Percentiles rank a stretch among this genome's conserved stretches.
phyloP scores from a whole-genome alignment of 2,113 vertebrate genomes.

The Eulemur macaco region DNA sequence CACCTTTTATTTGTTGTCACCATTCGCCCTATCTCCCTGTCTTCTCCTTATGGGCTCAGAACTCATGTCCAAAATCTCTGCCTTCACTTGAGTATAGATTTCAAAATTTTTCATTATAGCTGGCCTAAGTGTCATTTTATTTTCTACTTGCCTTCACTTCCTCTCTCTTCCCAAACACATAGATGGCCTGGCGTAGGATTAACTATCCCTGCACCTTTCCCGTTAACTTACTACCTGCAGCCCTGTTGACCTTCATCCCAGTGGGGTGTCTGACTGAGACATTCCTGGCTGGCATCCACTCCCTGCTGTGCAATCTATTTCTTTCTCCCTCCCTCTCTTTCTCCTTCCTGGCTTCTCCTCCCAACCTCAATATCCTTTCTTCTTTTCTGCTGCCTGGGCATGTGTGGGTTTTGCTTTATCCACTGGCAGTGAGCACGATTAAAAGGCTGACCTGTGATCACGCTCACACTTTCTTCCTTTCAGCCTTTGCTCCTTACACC shows the following conservation, averaged over 20 bases:
- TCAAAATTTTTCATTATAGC: neutral
- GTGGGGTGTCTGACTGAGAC: neutral
- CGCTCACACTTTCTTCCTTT: neutral
- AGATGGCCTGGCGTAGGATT: neutral
- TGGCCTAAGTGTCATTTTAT: neutral
- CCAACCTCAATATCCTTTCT: neutral
- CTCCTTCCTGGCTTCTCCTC: neutral
- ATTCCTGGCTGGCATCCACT: neutral
- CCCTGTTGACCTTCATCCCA: neutral
- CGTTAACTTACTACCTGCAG: neutral
- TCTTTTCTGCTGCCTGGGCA: neutral
- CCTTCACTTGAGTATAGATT: neutral
- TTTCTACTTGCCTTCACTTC: neutral
- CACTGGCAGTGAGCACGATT: neutral
- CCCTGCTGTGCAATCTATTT: neutral
- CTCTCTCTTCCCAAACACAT: neutral
- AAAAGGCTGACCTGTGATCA: neutral
- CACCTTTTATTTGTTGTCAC: neutral
- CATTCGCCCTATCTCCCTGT: neutral
- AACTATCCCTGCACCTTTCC: neutral
- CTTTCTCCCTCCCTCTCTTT: neutral
- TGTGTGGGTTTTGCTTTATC: neutral
- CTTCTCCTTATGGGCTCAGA: neutral
- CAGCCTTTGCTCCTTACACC: neutral
- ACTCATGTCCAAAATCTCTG: neutral